Percentiles rank a stretch among this genome's conserved stretches.
phyloP scores from a whole-genome alignment of 2,113 vertebrate genomes.

The Otocyon megalotis region DNA sequence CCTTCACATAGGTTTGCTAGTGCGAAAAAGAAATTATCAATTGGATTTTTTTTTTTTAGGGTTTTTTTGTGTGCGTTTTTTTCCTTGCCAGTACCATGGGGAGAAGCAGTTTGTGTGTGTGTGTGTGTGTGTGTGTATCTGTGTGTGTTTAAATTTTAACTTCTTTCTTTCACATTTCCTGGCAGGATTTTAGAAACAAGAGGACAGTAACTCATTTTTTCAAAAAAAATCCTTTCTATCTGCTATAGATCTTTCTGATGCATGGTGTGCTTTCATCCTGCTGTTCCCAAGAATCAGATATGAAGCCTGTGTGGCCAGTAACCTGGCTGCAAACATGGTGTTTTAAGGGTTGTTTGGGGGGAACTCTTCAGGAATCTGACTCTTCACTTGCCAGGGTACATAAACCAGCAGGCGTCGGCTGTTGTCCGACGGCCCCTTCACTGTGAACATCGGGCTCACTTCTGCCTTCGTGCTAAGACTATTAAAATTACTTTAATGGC shows the following conservation, averaged over 20 bases:
- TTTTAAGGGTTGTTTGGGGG: neutral
- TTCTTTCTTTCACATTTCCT: neutral
- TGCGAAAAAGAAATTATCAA: neutral
- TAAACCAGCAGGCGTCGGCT: neutral
- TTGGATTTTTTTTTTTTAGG: neutral
- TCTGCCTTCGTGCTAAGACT: neutral
- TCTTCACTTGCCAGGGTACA: neutral
- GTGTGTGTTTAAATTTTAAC: neutral
- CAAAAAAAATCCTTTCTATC: neutral
- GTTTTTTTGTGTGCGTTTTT: neutral
- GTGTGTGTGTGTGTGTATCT: too few relatives aligned
- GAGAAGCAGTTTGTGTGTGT: neutral
- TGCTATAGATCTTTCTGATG: fast-evolving
- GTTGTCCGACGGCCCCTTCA: fast-evolving
- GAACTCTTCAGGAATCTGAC: neutral
- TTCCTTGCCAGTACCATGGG: neutral
- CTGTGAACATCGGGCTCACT: fast-evolving
- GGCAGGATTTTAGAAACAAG: constrained; percentile 2
- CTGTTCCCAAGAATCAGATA: fast-evolving
- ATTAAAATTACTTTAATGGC: neutral
- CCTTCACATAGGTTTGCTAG: neutral
- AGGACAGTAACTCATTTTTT: neutral
- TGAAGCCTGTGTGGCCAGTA: neutral
- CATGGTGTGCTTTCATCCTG: neutral
- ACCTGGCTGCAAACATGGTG: too few relatives aligned